Base-by-base conservation (phyloP, 1,140 invertebrate species). In the Cotesia chilonis region DNA sequence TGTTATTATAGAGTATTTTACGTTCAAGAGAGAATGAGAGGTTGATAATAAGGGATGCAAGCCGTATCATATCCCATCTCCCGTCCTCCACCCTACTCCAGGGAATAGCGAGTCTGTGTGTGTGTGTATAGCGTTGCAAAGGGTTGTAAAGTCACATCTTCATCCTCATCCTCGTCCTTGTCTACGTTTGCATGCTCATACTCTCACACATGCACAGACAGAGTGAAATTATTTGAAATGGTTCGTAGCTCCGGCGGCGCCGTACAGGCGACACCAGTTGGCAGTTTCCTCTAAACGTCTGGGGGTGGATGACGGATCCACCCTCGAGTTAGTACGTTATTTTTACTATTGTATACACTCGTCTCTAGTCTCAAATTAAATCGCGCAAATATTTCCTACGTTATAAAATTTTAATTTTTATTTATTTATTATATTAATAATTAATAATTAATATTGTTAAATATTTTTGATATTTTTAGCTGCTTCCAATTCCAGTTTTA, bases 221-320 rank as follows among this genome's bases (percentile, higher is more conserved):
- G 35, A 38, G n/a, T 37, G 10, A 38, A 72, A 67, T 28, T 59
- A 67, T 60, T 36, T 67, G 63, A 54, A 57, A 75, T 38, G 71
- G 71, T 60, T 73, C 61, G 69, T 74, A 74, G 54, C 59, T 59
- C 14, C 28, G 17, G 55, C 77, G 78, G 79, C 80, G 79, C 80
- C 78, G 78, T 77, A 75, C 71, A 77, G 80, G 60, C 78, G 80
- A 78, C 70, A 73, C 74, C 59, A 73, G 54, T 73, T 75, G 74
- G 28, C 76, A 83, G 81, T 83, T 73, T 77, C 77, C 80, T 78
- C 77, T 77, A 76, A 79, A 79, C 78, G 76, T 59, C 71, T 63
- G 76, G 73, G 77, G 80, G 76, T 76, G 74, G 78, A 80, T 70
- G 66, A 65, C 61, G 20, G n/a, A 71, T 74, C 59, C 71, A 66